A percentile compares a stretch with the other conserved stretches of the same genome.
These are phyloP conservation scores for Muntiacus muntjak DNA, from an alignment of 2,113 vertebrate species.

Conservation along the genomic window DNA sequence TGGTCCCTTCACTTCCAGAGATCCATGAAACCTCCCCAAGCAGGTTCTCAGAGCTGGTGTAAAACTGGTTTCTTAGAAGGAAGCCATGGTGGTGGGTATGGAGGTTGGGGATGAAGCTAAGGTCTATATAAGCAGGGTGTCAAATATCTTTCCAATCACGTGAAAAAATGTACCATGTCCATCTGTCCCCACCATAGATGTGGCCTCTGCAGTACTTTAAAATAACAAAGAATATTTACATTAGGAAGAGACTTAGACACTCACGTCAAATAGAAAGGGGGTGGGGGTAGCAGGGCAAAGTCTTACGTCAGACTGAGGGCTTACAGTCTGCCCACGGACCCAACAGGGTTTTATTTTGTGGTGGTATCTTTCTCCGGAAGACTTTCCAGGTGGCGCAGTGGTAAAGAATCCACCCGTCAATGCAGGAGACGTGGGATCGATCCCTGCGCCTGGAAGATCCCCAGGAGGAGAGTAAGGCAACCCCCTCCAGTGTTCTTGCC, in stretches of 20 bases:
- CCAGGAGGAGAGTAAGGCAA: background rate
- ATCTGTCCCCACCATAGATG: accelerated
- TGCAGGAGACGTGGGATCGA: background rate
- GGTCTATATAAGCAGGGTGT: background rate
- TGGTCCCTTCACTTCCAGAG: background rate
- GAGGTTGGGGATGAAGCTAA: background rate
- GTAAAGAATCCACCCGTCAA: background rate
- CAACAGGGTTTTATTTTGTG: background rate
- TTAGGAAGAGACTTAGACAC: background rate
- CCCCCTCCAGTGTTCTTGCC: background rate
- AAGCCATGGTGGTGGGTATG: accelerated
- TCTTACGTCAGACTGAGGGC: too few relatives aligned
- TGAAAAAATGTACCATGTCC: accelerated
- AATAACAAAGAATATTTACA: background rate
- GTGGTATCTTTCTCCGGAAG: background rate
- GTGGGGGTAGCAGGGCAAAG: accelerated
- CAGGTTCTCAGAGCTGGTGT: too few relatives aligned
- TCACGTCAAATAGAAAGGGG: background rate
- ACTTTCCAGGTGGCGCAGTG: background rate
- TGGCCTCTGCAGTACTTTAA: background rate
- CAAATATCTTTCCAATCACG: accelerated
- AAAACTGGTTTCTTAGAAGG: background rate
- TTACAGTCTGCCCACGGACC: background rate
- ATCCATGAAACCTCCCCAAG: background rate
- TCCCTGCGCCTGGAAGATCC: too few relatives aligned